Conservation (phyloP, 2,797 vertebrate genomes). For the Brachyrhaphis roseni region DNA sequence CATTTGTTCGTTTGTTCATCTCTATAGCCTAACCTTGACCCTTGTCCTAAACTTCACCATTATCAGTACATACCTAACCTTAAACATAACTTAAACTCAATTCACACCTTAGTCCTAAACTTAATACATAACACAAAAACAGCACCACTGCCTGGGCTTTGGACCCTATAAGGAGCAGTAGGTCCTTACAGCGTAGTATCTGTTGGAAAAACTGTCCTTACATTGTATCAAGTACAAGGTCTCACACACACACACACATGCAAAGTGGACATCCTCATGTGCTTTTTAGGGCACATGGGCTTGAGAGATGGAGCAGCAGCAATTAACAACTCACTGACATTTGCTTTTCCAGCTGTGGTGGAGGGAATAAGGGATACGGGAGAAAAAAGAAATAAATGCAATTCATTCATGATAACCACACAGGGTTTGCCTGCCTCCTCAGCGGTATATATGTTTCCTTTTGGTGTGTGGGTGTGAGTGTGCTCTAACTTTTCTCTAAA, state of each 20-base stretch:
- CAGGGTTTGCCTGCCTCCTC: not conserved
- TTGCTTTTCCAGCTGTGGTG: slow-evolving; percentile 60
- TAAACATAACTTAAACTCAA: too few relatives aligned
- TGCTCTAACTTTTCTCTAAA: slow-evolving; percentile 25
- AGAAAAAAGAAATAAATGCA: slow-evolving; percentile 40
- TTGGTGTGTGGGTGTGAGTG: not conserved
- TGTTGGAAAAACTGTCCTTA: not conserved
- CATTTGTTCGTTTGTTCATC: too few relatives aligned
- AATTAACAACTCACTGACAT: slow-evolving; percentile 74
- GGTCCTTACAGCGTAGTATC: not conserved
- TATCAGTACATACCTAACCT: too few relatives aligned
- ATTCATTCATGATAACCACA: slow-evolving; percentile 30
- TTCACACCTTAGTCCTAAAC: not conserved
- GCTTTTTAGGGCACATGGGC: slow-evolving; percentile 48
- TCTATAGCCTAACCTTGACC: too few relatives aligned
- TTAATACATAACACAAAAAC: not conserved
- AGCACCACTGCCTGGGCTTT: not conserved
- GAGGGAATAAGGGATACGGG: slow-evolving; percentile 45
- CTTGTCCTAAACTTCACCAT: too few relatives aligned
- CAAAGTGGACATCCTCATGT: slow-evolving; percentile 43
- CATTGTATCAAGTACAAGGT: not conserved
- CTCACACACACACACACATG: slow-evolving; percentile 3
- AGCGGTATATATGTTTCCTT: slow-evolving; percentile 12
- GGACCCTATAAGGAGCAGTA: not conserved
- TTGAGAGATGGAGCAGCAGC: slow-evolving; percentile 46